Evolutionary conservation across 2,113 vertebrate species (phyloP), one percentile per base, ranked within the genome.

Genomic region (Oreamnos americanus): DNA sequence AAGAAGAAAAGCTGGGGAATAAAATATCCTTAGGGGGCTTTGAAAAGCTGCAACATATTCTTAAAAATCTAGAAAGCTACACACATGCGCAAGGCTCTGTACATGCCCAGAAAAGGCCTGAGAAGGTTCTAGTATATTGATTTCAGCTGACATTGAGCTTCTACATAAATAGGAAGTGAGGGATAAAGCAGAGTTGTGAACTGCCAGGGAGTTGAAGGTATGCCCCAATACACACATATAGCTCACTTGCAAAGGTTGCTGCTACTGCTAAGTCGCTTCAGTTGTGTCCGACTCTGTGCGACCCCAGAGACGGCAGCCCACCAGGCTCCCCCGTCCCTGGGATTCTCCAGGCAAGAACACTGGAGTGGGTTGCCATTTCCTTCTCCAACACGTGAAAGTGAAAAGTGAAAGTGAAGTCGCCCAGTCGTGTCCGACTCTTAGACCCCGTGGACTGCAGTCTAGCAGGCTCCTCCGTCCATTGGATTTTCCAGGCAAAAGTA

Each of bases 31-130:
- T 67, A 60, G 25, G 17, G 33, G 55, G 1, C 12, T 93, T 92
- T 96, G 28, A 71, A 95, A 92, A 90, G 26, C 36, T 81, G 4
- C 8, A 92, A 90, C 9, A 76, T 74, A 76, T 64, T 91, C 17
- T 60, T 86, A 16, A 71, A 96, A 92, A 36, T 88, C 53, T 88
- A 83, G 14, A 64, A 17, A 19, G 39, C 26, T 51, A 79, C 8
- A 85, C 36, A 25, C 51, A 64, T 71, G 17, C 14, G 7, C 30
- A 86, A 74, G 26, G 39, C 36, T 51, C 23, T 64, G 6, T 57
- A 10, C 26, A 90, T 43, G 45, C 6, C 60, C 11, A 93, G 17
- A 43, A 55, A 94, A 64, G 60, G 55, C 16, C 3, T 45, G 16
- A 87, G 45, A 53, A 64, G 9, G 6, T n/a, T 57, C 57, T 92